Evolutionary conservation across 30 jellyfish, hydroid and myxozoan genomes (phyloP), one percentile per base, ranked within the genome.

Genomic region (Kudoa iwatai): DNA sequence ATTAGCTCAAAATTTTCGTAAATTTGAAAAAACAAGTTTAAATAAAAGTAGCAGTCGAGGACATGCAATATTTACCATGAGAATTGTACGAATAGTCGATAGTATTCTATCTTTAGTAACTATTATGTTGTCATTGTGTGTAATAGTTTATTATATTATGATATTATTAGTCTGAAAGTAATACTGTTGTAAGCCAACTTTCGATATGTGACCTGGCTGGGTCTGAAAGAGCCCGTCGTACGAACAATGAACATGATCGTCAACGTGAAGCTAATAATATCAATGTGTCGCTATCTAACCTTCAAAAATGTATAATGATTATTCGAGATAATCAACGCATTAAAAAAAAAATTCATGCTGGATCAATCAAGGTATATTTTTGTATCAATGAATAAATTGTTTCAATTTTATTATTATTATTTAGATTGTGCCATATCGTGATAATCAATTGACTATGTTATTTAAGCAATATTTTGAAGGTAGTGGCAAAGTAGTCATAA

Each of bases 191-290:
- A 26, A 69, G 86, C 51, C 86, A 69, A 52, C 39, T 69, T 45
- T 69, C 87, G 0, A 26, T 69, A 44, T 69, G 92, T 55, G 92
- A 69, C 44, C 55, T 69, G 45, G 92, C 92, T 46, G 92, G 92
- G 19, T 69, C 92, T 0, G 92, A 69, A 43, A 47, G 92, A 39
- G 31, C 62, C 13, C 55, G 84, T 11, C 31, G 92, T 17, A 69
- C 92, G 0, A 58, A 69, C 15, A 82, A 59, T 55, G 92, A 35
- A 0, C 86, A 86, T 1, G 84, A 69, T 24, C 48, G 92, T 6
- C 39, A 58, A 33, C 47, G 82, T 24, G 83, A 69, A 47, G 86
- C 92, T 39, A 83, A 83, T 58, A 20, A 15, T 53, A 68, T 68
- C 33, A 68, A 68, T 49, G 35, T 49, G 13, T 68, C 91, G 0